Base-by-base conservation (phyloP, 2,113 vertebrate genomes). In the Globicephala melas region DNA sequence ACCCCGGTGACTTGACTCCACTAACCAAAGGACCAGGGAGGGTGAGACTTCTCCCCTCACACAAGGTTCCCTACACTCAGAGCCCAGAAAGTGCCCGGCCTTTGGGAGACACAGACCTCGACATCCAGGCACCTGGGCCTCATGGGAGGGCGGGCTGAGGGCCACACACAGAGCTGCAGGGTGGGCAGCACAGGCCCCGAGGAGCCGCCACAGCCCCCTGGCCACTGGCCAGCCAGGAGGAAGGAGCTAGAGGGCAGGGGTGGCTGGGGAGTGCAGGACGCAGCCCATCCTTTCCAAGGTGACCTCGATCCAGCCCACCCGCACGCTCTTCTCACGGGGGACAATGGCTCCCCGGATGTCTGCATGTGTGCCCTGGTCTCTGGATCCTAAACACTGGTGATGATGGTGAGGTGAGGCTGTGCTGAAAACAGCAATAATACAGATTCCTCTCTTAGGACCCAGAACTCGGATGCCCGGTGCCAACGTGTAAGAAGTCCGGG, bases 231-330 rank as follows among this genome's bases (percentile, higher is more conserved):
- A 68, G 65, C 65, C 14, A n/a, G 31, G 15, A 68, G 33, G n/a
- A 36, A 58, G 77, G 77, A 38, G 21, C 77, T 80, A 53, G 53
- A 25, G 21, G 33, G 33, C 8, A 6, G 3, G 0, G 6, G 53
- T 1, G 53, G 65, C n/a, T 28, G 8, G 8, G 10, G 17, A 7
- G n/a, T 0, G 4, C 23, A 11, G 23, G 13, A 33, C 1, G 1
- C 1, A 5, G 53, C 53, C 7, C 33, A 36, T 68, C 15, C 6
- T 68, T n/a, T 68, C 65, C 15, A 21, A n/a, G 33, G 65, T 18
- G 65, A 17, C 31, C n/a, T 36, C 18, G 18, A n/a, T 10, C 33
- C 67, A 70, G 67, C 65, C 65, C 15, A 21, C 17, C n/a, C 8
- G 1, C 8, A 1, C 9, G 17, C 67, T 70, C 67, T 36, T 20